phyloP scores from a whole-genome alignment of 2,888 invertebrate genomes.

The Luffia ferchaultella region DNA sequence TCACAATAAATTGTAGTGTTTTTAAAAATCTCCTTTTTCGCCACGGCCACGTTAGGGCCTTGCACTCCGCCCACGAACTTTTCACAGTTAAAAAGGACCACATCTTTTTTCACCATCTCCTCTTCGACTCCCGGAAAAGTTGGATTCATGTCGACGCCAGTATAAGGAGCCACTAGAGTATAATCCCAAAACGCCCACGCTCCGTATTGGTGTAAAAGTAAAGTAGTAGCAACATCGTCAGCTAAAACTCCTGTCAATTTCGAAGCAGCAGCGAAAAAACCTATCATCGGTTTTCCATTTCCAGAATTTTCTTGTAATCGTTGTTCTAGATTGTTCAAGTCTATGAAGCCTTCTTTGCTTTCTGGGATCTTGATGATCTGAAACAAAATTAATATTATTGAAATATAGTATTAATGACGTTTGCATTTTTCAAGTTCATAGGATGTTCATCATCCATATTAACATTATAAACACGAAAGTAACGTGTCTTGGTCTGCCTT shows the following conservation, averaged over 20 bases:
- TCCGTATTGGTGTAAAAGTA: slow-evolving; percentile 81
- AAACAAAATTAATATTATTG: slow-evolving; percentile 14
- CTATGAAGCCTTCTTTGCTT: slow-evolving; percentile 80
- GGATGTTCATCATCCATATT: background rate
- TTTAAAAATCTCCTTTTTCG: slow-evolving; percentile 57
- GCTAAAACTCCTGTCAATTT: slow-evolving; percentile 89
- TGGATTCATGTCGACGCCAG: slow-evolving; percentile 86
- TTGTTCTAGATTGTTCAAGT: slow-evolving; percentile 77
- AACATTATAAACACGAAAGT: background rate
- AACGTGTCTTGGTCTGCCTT: background rate
- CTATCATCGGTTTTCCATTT: slow-evolving; percentile 75
- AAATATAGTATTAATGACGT: background rate
- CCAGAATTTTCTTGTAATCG: slow-evolving; percentile 71
- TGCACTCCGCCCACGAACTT: slow-evolving; percentile 92
- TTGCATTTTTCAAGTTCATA: too few species aligned
- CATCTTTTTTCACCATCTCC: slow-evolving; percentile 84
- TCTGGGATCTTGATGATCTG: slow-evolving; percentile 83
- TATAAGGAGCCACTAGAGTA: slow-evolving; percentile 83
- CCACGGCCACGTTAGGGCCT: slow-evolving; percentile 74
- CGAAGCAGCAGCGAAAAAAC: slow-evolving; percentile 87
- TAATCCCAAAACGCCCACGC: slow-evolving; percentile 92
- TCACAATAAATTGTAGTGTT: slow-evolving; percentile 42
- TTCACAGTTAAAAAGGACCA: slow-evolving; percentile 88
- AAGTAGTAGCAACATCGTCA: slow-evolving; percentile 83
- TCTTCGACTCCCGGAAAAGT: slow-evolving; percentile 72